Conservation (phyloP, 2,888 invertebrate genomes). For the Pristionchus mayeri region DNA sequence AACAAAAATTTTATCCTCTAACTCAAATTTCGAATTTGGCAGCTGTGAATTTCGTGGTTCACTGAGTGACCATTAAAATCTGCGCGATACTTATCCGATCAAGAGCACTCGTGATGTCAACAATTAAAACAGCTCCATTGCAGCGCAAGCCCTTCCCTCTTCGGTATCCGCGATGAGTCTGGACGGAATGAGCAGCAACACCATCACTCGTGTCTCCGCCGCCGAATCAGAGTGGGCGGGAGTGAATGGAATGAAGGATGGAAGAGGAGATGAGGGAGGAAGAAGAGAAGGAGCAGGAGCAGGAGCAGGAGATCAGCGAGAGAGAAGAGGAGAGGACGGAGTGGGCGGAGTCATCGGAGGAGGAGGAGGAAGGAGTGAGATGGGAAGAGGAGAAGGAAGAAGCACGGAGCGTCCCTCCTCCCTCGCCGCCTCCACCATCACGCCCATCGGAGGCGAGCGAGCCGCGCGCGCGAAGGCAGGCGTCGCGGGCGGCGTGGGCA, state of each 20-base stretch:
- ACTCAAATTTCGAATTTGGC: background rate
- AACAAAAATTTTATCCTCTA: too few species aligned
- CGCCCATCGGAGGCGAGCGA: conserved; percentile 64
- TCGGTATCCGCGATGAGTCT: background rate
- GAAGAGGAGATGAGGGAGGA: background rate
- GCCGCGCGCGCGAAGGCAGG: conserved; percentile 57
- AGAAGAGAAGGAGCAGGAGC: background rate
- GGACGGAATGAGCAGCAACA: background rate
- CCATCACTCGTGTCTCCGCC: conserved; percentile 28
- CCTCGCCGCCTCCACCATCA: conserved; percentile 45
- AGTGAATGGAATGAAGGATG: background rate
- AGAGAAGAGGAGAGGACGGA: background rate
- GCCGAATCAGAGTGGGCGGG: conserved; percentile 26
- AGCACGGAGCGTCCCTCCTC: conserved; percentile 18
- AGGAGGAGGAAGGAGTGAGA: background rate
- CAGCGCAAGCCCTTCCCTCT: conserved; percentile 40
- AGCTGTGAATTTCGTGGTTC: background rate
- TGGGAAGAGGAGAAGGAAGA: background rate
- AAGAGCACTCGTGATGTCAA: too few species aligned
- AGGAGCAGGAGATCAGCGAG: background rate
- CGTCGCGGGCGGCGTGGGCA: conserved; percentile 42
- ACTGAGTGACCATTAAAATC: background rate
- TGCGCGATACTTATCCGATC: too few species aligned
- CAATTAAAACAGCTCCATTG: too few species aligned
- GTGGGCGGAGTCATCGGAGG: background rate